phyloP scores from a whole-genome alignment of 2,888 invertebrate genomes.

The Xiphydria camelus region DNA sequence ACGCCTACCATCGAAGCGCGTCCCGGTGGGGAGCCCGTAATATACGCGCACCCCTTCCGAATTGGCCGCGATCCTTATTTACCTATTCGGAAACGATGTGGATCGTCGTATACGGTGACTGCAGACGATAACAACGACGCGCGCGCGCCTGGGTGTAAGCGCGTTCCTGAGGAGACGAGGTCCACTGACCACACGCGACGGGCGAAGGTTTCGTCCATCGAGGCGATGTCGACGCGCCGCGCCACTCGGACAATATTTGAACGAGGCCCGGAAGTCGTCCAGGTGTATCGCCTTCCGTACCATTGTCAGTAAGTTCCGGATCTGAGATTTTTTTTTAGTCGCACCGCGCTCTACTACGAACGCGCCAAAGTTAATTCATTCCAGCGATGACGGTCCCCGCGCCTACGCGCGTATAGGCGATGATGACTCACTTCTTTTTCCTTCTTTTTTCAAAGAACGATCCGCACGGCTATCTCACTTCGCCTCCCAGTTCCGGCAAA shows the following conservation, averaged over 20 bases:
- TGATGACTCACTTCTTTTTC: background rate
- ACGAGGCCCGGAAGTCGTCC: constrained; percentile 40
- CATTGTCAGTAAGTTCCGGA: constrained; percentile 55
- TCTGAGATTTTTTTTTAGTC: constrained; percentile 31
- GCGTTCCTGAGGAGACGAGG: constrained; percentile 49
- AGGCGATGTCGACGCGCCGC: too few relatives aligned
- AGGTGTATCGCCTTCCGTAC: constrained; percentile 58
- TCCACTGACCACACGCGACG: constrained; percentile 47
- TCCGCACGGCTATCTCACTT: too few relatives aligned
- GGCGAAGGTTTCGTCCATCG: background rate
- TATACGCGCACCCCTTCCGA: constrained; percentile 2
- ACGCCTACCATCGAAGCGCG: too few relatives aligned
- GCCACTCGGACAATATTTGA: constrained; percentile 31
- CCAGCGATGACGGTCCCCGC: too few relatives aligned
- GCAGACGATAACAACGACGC: background rate
- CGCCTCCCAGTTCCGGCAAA: too few relatives aligned
- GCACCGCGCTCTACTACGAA: too few relatives aligned
- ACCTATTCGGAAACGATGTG: constrained; percentile 49
- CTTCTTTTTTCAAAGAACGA: background rate
- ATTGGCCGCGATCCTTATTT: constrained; percentile 22
- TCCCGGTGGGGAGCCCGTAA: too few relatives aligned
- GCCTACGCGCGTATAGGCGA: constrained; percentile 17
- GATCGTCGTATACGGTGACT: constrained; percentile 37
- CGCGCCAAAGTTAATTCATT: constrained; percentile 3
- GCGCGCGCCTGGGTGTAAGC: background rate